Evolutionary conservation across 2,888 invertebrate species (phyloP).

Genomic region (Noctua fimbriata): DNA sequence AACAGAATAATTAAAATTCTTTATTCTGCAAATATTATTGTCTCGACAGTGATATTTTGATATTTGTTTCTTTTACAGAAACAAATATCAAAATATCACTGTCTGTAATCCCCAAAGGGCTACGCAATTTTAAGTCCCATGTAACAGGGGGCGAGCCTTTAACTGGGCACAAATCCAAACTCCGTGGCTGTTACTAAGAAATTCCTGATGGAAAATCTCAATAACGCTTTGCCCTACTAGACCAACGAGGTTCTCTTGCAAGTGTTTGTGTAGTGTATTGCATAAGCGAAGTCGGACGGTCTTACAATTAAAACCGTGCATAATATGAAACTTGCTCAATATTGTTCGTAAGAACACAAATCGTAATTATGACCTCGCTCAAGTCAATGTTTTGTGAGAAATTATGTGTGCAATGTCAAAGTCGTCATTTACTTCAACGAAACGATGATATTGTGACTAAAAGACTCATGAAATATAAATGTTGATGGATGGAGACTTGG

Average conservation of each 20-base stretch:
- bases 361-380: slow-evolving; percentile 40
- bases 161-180: not conserved
- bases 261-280: slow-evolving; percentile 30
- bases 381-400: slow-evolving; percentile 56
- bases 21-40: slow-evolving; percentile 26
- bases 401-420: slow-evolving; percentile 59
- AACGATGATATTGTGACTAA: no score
- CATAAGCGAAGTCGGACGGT: slow-evolving; percentile 27
- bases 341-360: slow-evolving; percentile 30
- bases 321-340: slow-evolving; percentile 47
- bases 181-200: not conserved
- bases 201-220: not conserved
- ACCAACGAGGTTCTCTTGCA: not conserved
- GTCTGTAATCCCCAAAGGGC: not conserved
- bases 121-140: not conserved
- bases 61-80: no score
- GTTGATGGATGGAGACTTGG: no score
- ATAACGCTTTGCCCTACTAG: not conserved
- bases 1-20: slow-evolving; percentile 27
- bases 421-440: slow-evolving; percentile 34
- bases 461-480: no score
- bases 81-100: not conserved
- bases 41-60: no score
- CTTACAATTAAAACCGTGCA: slow-evolving; percentile 40
- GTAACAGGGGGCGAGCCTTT: not conserved